Conservation (phyloP, 2,797 vertebrate species). For the Diglossa cyanea region DNA sequence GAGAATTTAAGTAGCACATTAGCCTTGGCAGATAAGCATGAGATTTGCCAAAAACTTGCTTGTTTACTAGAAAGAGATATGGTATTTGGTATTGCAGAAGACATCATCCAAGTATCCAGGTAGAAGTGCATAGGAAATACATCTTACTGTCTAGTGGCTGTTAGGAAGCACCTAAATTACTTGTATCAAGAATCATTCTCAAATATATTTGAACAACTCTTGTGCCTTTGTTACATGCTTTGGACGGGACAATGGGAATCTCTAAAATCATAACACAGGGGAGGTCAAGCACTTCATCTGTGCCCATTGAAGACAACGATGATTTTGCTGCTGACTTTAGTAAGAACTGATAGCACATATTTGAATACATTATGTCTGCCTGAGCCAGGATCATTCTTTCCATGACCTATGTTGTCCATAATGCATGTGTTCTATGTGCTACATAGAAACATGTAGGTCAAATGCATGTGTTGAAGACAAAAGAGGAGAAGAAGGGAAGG, state of each 20-base stretch:
- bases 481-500: not conserved
- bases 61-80: not conserved
- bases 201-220: constrained; percentile 34
- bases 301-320: constrained; percentile 39
- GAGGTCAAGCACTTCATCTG: constrained; percentile 28
- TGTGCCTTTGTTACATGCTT: constrained; percentile 35
- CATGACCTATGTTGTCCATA: not conserved
- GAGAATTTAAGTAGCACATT: not conserved
- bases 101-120: not conserved
- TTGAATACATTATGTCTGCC: constrained; percentile 9
- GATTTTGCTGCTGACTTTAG: constrained; percentile 44
- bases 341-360: constrained; percentile 35
- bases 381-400: constrained; percentile 14
- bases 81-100: not conserved
- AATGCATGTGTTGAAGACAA: not conserved
- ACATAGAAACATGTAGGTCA: not conserved
- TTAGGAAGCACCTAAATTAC: not conserved
- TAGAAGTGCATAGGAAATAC: not conserved
- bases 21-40: not conserved
- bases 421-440: constrained; percentile 43
- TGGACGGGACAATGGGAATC: constrained; percentile 14
- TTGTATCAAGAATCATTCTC: not conserved
- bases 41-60: not conserved
- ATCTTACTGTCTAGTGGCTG: not conserved
- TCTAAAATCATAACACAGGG: constrained; percentile 37